Base-by-base conservation (phyloP, 2,888 invertebrate genomes). In the Candidula unifasciata region DNA sequence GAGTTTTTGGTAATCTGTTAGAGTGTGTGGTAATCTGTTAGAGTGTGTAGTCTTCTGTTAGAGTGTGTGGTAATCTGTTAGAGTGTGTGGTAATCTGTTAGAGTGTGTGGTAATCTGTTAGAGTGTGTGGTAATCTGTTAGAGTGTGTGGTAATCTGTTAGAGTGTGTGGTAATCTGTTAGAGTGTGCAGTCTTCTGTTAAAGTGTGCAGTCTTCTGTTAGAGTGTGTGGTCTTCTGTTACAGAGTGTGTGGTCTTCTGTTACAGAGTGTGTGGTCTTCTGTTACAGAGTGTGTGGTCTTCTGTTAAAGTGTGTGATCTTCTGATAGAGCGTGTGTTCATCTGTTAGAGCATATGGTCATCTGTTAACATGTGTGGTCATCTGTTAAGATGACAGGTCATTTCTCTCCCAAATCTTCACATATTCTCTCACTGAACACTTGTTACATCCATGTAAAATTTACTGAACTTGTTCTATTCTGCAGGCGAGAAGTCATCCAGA, bases 401-500 rank as follows among this genome's bases (percentile, higher is more conserved):
- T 16, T 68, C 44, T 44, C 44, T 44, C 44, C 10, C 44, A 44
- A n/a, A n/a, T n/a, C n/a, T n/a, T 10, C 44, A 44, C 44, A 6
- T 10, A 44, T 10, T 44, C 44, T 6, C 44, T 44, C 44, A 44
- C 44, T 6, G 5, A 44, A 44, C 44, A 44, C 10, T 6, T 44
- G 44, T 6, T 13, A 44, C 44, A 44, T 13, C 44, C 44, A 44
- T 44, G 13, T 44, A 44, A 27, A 30, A 35, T 27, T 30, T 27
- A n/a, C 27, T 16, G 18, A 21, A 21, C 18, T 6, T 21, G 44
- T 80, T 69, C 85, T 44, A 33, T 18, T 80, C 78, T 83, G 3
- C 88, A 91, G 91, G 13, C 85, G 88, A 13, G 89, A 89, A 10
- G 91, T 91, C 10, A 90, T 89, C 13, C 88, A 91, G 80, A 87